Evolutionary conservation across 2,797 vertebrate species (phyloP).

Genomic region (Catamblyrhynchus diadema): DNA sequence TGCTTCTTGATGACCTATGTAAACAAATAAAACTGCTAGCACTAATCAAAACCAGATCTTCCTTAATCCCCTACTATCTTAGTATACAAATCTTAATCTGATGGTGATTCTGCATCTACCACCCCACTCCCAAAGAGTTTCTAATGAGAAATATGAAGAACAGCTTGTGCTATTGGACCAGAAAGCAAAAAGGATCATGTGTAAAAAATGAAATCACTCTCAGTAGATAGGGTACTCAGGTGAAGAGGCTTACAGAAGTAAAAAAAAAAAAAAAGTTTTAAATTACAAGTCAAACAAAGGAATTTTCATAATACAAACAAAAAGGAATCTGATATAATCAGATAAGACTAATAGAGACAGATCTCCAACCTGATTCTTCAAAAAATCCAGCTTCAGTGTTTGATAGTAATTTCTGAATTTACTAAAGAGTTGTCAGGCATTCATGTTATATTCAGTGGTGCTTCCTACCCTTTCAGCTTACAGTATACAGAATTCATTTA

Average conservation of each 20-base stretch:
- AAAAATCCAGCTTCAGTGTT: background rate
- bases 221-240: background rate
- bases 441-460: background rate
- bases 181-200: background rate
- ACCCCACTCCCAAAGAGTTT: background rate
- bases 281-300: background rate
- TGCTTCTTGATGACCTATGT: background rate
- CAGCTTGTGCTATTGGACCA: background rate
- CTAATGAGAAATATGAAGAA: background rate
- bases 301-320: background rate
- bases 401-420: background rate
- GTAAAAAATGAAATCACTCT: background rate
- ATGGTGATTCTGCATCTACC: background rate
- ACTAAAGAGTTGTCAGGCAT: background rate
- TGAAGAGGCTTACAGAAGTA: background rate
- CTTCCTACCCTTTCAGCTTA: background rate
- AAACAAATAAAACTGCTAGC: background rate
- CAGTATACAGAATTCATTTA: background rate
- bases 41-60: background rate
- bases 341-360: background rate
- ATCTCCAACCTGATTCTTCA: background rate
- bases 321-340: background rate
- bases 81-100: constrained; percentile 12
- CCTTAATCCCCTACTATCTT: background rate
- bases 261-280: background rate